Conservation (phyloP, 2,888 invertebrate genomes). For the Eristalis intricaria region DNA sequence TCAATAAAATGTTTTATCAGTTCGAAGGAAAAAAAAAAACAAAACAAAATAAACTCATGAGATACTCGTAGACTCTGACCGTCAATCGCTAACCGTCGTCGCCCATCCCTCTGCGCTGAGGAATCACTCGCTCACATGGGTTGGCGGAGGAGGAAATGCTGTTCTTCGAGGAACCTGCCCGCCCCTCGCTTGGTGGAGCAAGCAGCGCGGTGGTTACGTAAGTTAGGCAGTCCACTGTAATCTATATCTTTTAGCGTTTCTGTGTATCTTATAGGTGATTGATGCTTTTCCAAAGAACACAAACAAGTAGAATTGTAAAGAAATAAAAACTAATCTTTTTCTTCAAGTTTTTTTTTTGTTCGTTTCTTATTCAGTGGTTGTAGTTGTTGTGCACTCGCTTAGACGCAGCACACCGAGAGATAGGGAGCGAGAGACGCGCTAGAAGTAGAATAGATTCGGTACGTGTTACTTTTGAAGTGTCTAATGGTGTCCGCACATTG, state of each 20-base stretch:
- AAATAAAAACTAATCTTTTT: slow-evolving; percentile 66
- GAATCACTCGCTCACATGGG: not conserved
- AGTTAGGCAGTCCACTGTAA: slow-evolving; percentile 29
- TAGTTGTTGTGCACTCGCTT: not conserved
- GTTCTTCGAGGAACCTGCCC: not conserved
- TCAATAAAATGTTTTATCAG: slow-evolving; percentile 22
- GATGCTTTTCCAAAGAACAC: slow-evolving; percentile 65
- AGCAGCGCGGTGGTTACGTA: not conserved
- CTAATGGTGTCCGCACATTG: slow-evolving; percentile 44
- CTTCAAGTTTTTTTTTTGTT: not conserved
- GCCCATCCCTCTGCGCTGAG: not conserved
- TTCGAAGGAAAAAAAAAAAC: not conserved
- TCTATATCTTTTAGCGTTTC: slow-evolving; percentile 47
- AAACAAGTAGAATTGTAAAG: slow-evolving; percentile 69
- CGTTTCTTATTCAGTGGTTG: not conserved
- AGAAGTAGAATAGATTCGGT: slow-evolving; percentile 26
- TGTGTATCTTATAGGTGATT: slow-evolving; percentile 63
- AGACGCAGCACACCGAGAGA: slow-evolving; percentile 7
- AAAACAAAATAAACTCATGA: not conserved
- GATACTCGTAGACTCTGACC: slow-evolving; percentile 37
- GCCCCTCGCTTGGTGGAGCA: not conserved
- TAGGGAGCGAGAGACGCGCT: slow-evolving; percentile 16
- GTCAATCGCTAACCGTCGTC: not conserved
- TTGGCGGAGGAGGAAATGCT: not conserved
- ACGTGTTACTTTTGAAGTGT: slow-evolving; percentile 58